These are phyloP conservation scores for Drosophila vallismaia DNA, from an alignment of 2,888 invertebrate genomes.

Conservation along the genomic window DNA sequence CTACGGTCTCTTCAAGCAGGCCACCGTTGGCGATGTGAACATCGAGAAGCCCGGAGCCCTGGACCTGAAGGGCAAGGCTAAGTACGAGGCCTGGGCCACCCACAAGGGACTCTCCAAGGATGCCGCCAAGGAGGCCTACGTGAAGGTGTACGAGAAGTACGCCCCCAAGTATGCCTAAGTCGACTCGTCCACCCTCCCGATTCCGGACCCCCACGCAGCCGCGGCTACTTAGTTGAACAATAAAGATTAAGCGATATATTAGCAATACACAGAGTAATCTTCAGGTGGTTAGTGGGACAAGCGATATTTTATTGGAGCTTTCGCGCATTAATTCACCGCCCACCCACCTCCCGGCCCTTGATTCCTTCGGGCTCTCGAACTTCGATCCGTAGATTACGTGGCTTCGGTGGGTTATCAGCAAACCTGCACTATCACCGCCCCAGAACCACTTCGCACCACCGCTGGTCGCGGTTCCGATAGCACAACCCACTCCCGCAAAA, in stretches of 20 bases:
- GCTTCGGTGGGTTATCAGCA: slow-evolving; percentile 31
- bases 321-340: slow-evolving; percentile 6
- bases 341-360: slow-evolving; percentile 6
- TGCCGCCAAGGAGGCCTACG: slow-evolving; percentile 92
- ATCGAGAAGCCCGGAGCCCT: slow-evolving; percentile 93
- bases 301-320: slow-evolving; percentile 40
- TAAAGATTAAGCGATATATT: slow-evolving; percentile 33
- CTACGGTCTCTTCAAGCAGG: slow-evolving; percentile 94
- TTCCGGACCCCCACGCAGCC: slow-evolving; percentile 13
- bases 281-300: slow-evolving; percentile 17
- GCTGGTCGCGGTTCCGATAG: slow-evolving; percentile 5
- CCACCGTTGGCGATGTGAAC: slow-evolving; percentile 91
- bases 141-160: slow-evolving; percentile 87
- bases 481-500: slow-evolving; percentile 36
- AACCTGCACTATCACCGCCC: slow-evolving; percentile 29
- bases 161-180: slow-evolving; percentile 84
- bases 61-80: slow-evolving; percentile 95
- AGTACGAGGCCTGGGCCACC: slow-evolving; percentile 95
- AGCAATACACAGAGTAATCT: slow-evolving; percentile 16
- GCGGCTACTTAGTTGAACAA: slow-evolving; percentile 18
- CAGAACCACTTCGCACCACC: slow-evolving; percentile 3
- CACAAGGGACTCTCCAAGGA: slow-evolving; percentile 92
- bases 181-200: too few species aligned
- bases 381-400: slow-evolving; percentile 41
- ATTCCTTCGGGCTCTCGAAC: slow-evolving; percentile 21